Evolutionary conservation across 2,888 invertebrate species (phyloP).

Genomic region (Dryomyza anilis): DNA sequence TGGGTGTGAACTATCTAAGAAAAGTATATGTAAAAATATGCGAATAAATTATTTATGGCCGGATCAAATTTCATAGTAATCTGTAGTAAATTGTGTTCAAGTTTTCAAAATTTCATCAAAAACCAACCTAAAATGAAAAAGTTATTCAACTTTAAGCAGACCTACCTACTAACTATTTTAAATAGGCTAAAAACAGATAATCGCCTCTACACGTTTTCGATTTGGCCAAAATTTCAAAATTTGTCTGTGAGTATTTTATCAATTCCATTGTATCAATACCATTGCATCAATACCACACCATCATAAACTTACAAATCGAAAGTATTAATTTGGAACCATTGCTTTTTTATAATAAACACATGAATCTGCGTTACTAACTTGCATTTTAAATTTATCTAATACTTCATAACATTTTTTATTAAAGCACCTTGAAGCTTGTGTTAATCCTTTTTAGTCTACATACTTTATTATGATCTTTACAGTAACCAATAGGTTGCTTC

Average conservation of each 20-base stretch:
- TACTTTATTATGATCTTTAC: background rate
- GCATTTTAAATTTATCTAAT: slow-evolving; percentile 9
- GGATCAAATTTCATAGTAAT: too few species aligned
- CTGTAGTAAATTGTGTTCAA: slow-evolving; percentile 7
- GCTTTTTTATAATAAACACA: slow-evolving; percentile 10
- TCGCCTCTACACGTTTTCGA: background rate
- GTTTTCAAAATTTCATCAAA: slow-evolving; percentile 31
- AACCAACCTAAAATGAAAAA: slow-evolving; percentile 34
- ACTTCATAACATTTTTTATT: slow-evolving; percentile 9
- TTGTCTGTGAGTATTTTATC: background rate
- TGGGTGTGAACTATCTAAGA: too few species aligned
- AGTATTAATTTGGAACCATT: background rate
- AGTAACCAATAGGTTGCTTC: slow-evolving; percentile 29
- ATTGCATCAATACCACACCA: background rate
- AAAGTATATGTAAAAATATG: too few species aligned
- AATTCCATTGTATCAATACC: background rate
- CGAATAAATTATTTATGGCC: too few species aligned
- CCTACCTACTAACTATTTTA: too few species aligned
- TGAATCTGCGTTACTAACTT: slow-evolving; percentile 11
- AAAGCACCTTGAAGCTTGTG: slow-evolving; percentile 2
- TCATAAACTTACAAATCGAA: slow-evolving; percentile 16
- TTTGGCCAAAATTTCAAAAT: slow-evolving; percentile 21
- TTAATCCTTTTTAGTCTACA: background rate
- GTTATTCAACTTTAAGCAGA: slow-evolving; percentile 29
- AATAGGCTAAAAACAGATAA: background rate